phyloP scores from a whole-genome alignment of 2,797 vertebrate species.

The Acanthurus tractus region DNA sequence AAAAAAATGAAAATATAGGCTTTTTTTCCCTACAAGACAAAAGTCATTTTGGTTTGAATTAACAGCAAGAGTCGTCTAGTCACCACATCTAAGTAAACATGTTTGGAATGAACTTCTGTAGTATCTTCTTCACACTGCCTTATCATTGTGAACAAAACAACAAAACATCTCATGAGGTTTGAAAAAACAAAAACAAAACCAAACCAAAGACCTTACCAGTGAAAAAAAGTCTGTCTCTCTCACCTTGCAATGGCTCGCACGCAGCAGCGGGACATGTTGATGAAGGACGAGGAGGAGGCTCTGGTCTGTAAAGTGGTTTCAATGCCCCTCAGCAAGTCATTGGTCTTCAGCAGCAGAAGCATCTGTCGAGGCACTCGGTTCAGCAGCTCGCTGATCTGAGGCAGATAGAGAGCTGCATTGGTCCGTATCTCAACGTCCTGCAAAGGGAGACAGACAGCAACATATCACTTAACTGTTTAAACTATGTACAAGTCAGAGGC shows the following conservation, averaged over 20 bases:
- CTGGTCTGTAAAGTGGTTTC: slow-evolving; percentile 91
- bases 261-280: slow-evolving; percentile 98
- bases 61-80: too few relatives aligned
- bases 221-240: slow-evolving; percentile 34
- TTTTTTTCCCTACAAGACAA: not conserved
- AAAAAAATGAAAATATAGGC: not conserved
- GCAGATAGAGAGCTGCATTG: slow-evolving; percentile 91
- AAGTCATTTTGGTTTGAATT: not conserved
- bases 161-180: not conserved
- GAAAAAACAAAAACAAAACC: not conserved
- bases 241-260: slow-evolving; percentile 90
- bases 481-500: not conserved
- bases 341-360: slow-evolving; percentile 97
- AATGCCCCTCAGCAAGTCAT: slow-evolving; percentile 93
- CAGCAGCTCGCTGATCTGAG: slow-evolving; percentile 94
- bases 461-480: not conserved
- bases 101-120: too few relatives aligned
- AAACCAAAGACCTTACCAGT: fast-evolving
- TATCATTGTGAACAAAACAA: not conserved
- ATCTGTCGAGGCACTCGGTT: slow-evolving; percentile 94
- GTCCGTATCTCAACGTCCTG: slow-evolving; percentile 92
- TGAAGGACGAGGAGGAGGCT: slow-evolving; percentile 93
- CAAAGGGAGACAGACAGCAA: not conserved
- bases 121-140: not conserved
- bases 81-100: too few relatives aligned